A percentile compares a stretch with the other conserved stretches of the same genome.
Conservation (phyloP, 2,113 vertebrate genomes). For the Trichomycterus rosablanca region DNA sequence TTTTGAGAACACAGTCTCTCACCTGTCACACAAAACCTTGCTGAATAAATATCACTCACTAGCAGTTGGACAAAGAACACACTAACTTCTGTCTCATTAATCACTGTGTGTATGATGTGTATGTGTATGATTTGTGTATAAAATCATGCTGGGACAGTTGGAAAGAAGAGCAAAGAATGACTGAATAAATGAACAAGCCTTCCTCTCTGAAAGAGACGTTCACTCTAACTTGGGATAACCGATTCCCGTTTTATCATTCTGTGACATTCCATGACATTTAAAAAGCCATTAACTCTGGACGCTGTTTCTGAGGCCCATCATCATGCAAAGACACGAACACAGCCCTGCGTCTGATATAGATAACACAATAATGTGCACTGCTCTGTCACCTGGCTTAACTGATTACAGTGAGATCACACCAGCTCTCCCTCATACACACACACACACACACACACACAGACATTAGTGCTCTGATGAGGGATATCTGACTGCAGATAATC, state of each 20-base stretch:
- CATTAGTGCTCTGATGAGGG: slow-evolving; percentile 1
- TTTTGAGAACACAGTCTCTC: slow-evolving; percentile 9
- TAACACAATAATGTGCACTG: slow-evolving; percentile 38
- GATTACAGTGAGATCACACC: slow-evolving; percentile 35
- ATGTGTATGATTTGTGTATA: slow-evolving; percentile 60
- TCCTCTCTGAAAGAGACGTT: slow-evolving; percentile 38
- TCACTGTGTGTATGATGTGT: neutral
- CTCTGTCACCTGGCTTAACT: slow-evolving; percentile 35
- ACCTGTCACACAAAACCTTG: slow-evolving; percentile 9
- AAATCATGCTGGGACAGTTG: slow-evolving; percentile 55
- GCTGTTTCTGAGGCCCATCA: slow-evolving; percentile 54
- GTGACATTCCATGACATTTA: slow-evolving; percentile 80
- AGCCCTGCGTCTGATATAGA: slow-evolving; percentile 29
- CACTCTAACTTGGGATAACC: slow-evolving; percentile 73
- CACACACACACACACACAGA: slow-evolving; percentile 43
- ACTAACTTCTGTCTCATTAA: too few species aligned
- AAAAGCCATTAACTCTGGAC: slow-evolving; percentile 74
- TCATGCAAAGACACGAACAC: slow-evolving; percentile 52
- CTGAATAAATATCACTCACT: slow-evolving; percentile 9
- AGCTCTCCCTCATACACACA: slow-evolving; percentile 32
- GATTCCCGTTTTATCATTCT: slow-evolving; percentile 75
- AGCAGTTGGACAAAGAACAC: slow-evolving; percentile 9
- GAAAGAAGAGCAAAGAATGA: slow-evolving; percentile 16
- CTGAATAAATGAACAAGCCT: slow-evolving; percentile 18
- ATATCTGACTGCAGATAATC: slow-evolving; percentile 17